Conservation (phyloP, 1,140 invertebrate species). For the Ylistrum balloti region DNA sequence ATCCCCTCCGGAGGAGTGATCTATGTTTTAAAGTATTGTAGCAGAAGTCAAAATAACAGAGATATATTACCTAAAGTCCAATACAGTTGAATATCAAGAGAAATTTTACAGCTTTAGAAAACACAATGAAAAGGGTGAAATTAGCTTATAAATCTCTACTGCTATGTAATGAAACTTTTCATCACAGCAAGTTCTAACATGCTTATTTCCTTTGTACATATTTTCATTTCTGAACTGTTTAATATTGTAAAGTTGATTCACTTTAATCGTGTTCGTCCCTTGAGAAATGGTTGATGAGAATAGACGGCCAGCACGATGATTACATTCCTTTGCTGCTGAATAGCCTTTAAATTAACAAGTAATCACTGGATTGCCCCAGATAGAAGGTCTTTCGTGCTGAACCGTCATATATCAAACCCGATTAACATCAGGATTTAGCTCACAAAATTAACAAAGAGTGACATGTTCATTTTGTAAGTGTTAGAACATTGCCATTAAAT, state of each 20-base stretch:
- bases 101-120: too few relatives aligned
- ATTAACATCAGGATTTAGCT: constrained; percentile 15
- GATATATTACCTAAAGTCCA: too few relatives aligned
- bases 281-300: background rate
- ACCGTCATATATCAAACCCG: background rate
- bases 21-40: too few relatives aligned
- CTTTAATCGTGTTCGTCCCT: background rate
- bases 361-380: too few relatives aligned
- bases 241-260: background rate
- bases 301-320: background rate
- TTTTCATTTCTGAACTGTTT: background rate
- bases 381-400: background rate
- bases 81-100: background rate
- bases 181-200: background rate
- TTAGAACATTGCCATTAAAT: background rate
- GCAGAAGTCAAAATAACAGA: too few relatives aligned
- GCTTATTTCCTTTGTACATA: background rate
- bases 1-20: background rate
- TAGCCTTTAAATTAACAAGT: background rate
- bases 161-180: too few relatives aligned
- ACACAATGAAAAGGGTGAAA: too few relatives aligned
- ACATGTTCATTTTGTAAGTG: background rate
- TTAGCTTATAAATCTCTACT: too few relatives aligned
- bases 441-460: background rate
- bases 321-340: background rate